Percentiles rank a stretch among this genome's conserved stretches.
Conservation (phyloP, 92 coral and sea anemone species). For the Palythoa grandiflora region DNA sequence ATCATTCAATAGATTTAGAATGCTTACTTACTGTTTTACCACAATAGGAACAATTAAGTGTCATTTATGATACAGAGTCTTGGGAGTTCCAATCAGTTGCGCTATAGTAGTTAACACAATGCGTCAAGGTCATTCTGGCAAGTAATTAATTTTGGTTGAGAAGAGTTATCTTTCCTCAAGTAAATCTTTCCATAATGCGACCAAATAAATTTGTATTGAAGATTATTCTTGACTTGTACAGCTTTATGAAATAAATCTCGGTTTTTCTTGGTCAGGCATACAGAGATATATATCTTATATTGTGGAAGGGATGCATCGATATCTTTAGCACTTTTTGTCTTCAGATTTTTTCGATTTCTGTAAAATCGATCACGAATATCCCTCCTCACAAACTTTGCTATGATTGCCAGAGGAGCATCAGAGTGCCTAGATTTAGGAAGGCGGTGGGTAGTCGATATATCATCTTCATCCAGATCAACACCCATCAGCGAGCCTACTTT, state of each 20-base stretch:
- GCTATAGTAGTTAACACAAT: no score
- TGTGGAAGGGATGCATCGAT: neutral
- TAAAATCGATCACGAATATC: slow-evolving; percentile 1
- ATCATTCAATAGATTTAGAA: no score
- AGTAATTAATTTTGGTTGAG: slow-evolving; percentile 16
- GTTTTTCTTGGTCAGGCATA: neutral
- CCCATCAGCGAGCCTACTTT: slow-evolving; percentile 15
- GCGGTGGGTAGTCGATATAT: neutral
- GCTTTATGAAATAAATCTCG: neutral
- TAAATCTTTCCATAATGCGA: neutral
- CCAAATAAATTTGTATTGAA: slow-evolving; percentile 12
- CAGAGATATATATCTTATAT: slow-evolving; percentile 4
- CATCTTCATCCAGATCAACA: neutral
- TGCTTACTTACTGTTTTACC: no score
- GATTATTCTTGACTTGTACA: neutral
- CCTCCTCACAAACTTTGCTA: neutral
- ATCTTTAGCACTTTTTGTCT: neutral
- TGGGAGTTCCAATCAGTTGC: no score
- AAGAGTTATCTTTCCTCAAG: neutral
- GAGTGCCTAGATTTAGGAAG: neutral
- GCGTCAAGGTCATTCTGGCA: neutral
- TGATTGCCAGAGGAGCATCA: neutral
- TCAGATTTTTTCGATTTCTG: slow-evolving; percentile 17
- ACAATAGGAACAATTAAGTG: no score
- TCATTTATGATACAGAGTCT: no score